These are phyloP conservation scores for Drosophila differens DNA, from an alignment of 2,888 invertebrate genomes.

Conservation along the genomic window DNA sequence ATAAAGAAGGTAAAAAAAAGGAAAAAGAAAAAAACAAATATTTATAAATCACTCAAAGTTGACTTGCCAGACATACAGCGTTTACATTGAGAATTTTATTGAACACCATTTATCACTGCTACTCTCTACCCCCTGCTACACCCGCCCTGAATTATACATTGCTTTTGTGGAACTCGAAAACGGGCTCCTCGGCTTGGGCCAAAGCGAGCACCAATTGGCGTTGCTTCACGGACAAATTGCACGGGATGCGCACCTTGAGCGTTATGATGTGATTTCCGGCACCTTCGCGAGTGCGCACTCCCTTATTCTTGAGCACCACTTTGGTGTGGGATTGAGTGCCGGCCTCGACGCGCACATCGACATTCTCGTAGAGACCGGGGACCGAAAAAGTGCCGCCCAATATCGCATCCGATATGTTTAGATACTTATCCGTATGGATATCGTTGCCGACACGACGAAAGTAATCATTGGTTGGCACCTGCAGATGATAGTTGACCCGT, in stretches of 20 bases:
- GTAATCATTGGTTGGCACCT: constrained; percentile 75
- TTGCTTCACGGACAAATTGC: constrained; percentile 80
- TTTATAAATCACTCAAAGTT: constrained; percentile 17
- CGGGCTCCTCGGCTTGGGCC: constrained; percentile 79
- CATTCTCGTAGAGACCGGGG: constrained; percentile 79
- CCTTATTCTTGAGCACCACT: constrained; percentile 76
- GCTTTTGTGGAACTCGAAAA: constrained; percentile 62
- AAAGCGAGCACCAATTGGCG: constrained; percentile 80
- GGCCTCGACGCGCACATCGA: constrained; percentile 77
- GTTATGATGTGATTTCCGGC: constrained; percentile 82
- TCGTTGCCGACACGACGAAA: constrained; percentile 81
- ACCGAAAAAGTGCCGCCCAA: constrained; percentile 80
- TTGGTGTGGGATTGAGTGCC: constrained; percentile 82
- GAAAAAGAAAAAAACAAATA: not conserved
- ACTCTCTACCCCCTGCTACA: not conserved
- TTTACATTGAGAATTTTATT: constrained; percentile 67
- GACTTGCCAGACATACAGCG: constrained; percentile 27
- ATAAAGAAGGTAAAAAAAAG: constrained; percentile 91
- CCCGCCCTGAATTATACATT: constrained; percentile 6
- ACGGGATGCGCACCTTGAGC: constrained; percentile 82
- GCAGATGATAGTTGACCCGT: constrained; percentile 68
- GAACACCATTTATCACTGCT: constrained; percentile 12
- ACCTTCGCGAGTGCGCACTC: constrained; percentile 67
- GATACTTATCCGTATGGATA: constrained; percentile 75
- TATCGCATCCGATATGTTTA: constrained; percentile 82